A percentile compares a stretch with the other conserved stretches of the same genome.
Evolutionary conservation across 2,113 vertebrate genomes (phyloP).

Genomic region (Gadus macrocephalus): DNA sequence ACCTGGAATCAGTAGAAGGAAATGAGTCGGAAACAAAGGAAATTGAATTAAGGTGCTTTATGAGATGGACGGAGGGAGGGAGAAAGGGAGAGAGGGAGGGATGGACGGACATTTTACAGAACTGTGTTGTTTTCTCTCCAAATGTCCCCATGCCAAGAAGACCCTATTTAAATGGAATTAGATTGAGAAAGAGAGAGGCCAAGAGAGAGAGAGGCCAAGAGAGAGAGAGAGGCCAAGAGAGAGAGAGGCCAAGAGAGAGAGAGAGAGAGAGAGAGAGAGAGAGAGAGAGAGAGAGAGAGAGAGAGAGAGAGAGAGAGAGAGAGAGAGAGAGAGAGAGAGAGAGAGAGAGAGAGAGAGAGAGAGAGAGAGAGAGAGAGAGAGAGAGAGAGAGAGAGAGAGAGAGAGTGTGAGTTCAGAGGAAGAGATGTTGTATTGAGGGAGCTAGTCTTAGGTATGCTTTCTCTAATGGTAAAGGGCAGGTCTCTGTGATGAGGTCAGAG

Average conservation of each 20-base stretch:
- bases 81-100: neutral
- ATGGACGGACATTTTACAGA: neutral
- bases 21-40: too few species aligned
- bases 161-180: neutral
- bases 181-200: neutral
- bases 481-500: constrained; percentile 54
- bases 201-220: neutral
- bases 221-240: neutral
- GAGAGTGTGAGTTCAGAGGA: too few species aligned
- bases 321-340: too few species aligned
- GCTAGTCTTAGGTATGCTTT: neutral
- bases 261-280: neutral
- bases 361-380: neutral
- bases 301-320: neutral
- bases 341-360: neutral
- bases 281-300: neutral
- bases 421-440: too few species aligned
- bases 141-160: too few species aligned
- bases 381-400: neutral
- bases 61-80: neutral
- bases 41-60: neutral
- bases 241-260: neutral
- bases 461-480: constrained; percentile 36
- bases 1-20: too few species aligned
- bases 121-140: too few species aligned